Conservation (phyloP, 1,140 invertebrate species). For the Brachionus paranguensis region DNA sequence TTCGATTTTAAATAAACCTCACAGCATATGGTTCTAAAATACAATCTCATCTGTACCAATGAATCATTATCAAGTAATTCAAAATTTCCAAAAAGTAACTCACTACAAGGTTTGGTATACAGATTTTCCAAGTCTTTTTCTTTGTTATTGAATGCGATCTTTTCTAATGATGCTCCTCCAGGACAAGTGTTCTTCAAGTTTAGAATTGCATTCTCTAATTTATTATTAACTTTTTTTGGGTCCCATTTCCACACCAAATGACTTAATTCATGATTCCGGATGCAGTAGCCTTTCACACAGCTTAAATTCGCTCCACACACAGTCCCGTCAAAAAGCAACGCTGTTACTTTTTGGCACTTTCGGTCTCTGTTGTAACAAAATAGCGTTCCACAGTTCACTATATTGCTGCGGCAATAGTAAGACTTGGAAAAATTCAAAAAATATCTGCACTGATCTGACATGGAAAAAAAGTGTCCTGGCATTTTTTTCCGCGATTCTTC, state of each 20-base stretch:
- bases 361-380: not conserved
- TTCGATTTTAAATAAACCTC: not conserved
- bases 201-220: not conserved
- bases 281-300: not conserved
- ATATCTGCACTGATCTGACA: constrained; percentile 9
- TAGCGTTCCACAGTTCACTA: not conserved
- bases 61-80: not conserved
- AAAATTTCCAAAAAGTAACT: not conserved
- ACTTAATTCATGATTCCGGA: not conserved
- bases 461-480: not conserved
- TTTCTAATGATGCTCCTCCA: not conserved
- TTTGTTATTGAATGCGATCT: not conserved
- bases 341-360: not conserved
- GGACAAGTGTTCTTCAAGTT: not conserved
- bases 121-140: not conserved
- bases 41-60: not conserved
- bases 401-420: not conserved
- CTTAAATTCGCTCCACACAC: not conserved
- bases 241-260: not conserved
- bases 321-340: not conserved
- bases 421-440: constrained; percentile 2
- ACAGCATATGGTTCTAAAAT: not conserved
- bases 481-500: not conserved
- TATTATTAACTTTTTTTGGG: not conserved
- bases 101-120: not conserved